Percentiles rank a stretch among this genome's conserved stretches.
Conservation (phyloP, 1,140 invertebrate genomes). For the Antheraea pernyi region DNA sequence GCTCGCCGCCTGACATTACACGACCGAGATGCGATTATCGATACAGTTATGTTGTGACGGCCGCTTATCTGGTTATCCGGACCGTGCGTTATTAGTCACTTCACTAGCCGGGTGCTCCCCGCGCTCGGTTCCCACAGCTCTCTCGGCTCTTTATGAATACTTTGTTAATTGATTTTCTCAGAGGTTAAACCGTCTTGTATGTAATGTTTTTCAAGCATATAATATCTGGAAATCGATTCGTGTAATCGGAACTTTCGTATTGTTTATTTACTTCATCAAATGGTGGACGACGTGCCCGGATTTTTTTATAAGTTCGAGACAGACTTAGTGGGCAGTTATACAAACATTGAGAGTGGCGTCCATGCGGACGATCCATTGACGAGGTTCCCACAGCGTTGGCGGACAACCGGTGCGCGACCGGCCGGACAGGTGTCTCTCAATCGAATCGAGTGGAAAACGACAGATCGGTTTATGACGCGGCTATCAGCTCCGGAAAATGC, state of each 20-base stretch:
- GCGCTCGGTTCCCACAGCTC: slow-evolving; percentile 37
- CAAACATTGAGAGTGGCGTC: slow-evolving; percentile 36
- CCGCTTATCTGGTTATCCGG: slow-evolving; percentile 49
- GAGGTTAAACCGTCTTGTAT: slow-evolving; percentile 29
- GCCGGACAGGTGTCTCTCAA: slow-evolving; percentile 53
- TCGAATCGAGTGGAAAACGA: slow-evolving; percentile 45
- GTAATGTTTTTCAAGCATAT: slow-evolving; percentile 31
- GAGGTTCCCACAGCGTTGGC: slow-evolving; percentile 66
- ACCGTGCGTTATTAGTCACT: slow-evolving; percentile 51
- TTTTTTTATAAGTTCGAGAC: background rate
- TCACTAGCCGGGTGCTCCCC: slow-evolving; percentile 31
- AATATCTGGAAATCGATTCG: background rate
- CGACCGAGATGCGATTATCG: slow-evolving; percentile 63
- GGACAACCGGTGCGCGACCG: slow-evolving; percentile 27
- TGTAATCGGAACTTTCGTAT: slow-evolving; percentile 11
- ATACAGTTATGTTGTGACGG: slow-evolving; percentile 65
- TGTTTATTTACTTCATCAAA: slow-evolving; percentile 52
- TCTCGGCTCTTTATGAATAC: slow-evolving; percentile 35
- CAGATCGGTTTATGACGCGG: slow-evolving; percentile 39
- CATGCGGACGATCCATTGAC: slow-evolving; percentile 68
- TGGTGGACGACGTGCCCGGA: slow-evolving; percentile 39
- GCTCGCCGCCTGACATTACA: slow-evolving; percentile 49
- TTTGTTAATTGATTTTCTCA: slow-evolving; percentile 47
- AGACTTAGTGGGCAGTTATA: no score
- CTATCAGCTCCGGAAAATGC: slow-evolving; percentile 35